phyloP scores from a whole-genome alignment of 2,797 vertebrate genomes.

The Pangasius mekongensis region DNA sequence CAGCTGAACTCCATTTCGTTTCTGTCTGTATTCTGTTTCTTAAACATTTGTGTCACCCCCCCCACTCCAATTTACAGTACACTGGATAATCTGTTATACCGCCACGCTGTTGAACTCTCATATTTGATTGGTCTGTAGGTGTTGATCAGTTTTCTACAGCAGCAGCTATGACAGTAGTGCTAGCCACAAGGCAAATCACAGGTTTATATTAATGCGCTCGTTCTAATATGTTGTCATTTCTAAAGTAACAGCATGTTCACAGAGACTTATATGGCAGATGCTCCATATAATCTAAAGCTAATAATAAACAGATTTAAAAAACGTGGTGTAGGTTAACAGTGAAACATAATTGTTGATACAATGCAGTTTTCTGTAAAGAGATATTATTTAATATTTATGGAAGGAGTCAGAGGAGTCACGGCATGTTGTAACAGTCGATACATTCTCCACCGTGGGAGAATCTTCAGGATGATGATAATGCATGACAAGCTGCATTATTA shows the following conservation, averaged over 20 bases:
- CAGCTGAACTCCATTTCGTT: neutral
- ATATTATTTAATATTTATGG: conserved; percentile 31
- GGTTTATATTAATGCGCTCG: neutral
- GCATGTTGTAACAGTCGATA: neutral
- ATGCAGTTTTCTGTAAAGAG: conserved; percentile 6
- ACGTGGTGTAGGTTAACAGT: neutral
- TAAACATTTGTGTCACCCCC: conserved; percentile 1
- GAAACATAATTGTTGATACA: neutral
- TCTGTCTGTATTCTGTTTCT: conserved; percentile 34
- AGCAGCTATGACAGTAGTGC: neutral
- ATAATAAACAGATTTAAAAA: neutral
- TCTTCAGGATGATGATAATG: neutral
- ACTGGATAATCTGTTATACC: conserved; percentile 12
- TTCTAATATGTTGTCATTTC: neutral
- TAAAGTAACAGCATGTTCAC: too few relatives aligned
- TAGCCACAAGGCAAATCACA: neutral
- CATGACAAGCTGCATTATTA: neutral
- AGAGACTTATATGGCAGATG: neutral
- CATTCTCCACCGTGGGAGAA: neutral
- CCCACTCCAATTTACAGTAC: neutral
- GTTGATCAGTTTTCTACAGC: neutral
- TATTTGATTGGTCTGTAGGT: neutral
- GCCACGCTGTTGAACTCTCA: neutral
- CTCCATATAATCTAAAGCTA: neutral
- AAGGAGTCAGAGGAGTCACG: neutral